Percentiles rank a stretch among this genome's conserved stretches.
Evolutionary conservation across 2,113 vertebrate species (phyloP).

Genomic region (Podarcis cretensis): DNA sequence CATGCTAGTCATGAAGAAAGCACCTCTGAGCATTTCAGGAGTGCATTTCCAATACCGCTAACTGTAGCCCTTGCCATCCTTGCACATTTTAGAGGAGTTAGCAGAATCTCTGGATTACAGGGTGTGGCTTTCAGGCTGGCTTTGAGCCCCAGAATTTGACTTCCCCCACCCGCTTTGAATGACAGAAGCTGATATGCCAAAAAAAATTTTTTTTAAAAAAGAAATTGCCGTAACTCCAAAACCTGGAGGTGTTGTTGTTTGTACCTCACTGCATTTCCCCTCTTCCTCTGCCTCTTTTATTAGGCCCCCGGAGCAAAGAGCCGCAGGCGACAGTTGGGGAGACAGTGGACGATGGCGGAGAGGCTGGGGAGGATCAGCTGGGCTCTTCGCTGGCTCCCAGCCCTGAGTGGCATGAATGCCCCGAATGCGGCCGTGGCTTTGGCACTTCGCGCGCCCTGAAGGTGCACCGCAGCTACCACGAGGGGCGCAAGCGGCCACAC

Average conservation of each 20-base stretch:
- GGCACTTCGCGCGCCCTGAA: constrained; percentile 36
- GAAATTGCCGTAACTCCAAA: not conserved
- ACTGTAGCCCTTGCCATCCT: not conserved
- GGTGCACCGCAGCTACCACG: constrained; percentile 42
- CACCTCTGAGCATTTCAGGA: not conserved
- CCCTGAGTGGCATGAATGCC: constrained; percentile 38
- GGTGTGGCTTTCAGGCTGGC: not conserved
- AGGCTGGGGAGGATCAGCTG: constrained; percentile 4
- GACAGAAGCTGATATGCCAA: too few species aligned
- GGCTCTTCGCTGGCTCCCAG: constrained; percentile 20
- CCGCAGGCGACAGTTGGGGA: not conserved
- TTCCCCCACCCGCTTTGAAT: too few species aligned
- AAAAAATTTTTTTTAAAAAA: too few species aligned
- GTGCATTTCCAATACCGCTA: not conserved
- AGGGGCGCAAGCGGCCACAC: constrained; percentile 36
- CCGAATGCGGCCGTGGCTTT: constrained; percentile 21
- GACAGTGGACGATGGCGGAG: not conserved
- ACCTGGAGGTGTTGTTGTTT: not conserved
- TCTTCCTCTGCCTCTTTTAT: not conserved
- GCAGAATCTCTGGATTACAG: not conserved
- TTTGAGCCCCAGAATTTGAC: not conserved
- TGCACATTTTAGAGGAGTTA: too few species aligned
- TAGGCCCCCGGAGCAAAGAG: constrained; percentile 28
- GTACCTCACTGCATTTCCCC: not conserved
- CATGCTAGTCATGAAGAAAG: too few species aligned